A percentile compares a stretch with the other conserved stretches of the same genome.
phyloP scores from a whole-genome alignment of 2,113 vertebrate genomes.

The Pseudolaguvia tuberculata region DNA sequence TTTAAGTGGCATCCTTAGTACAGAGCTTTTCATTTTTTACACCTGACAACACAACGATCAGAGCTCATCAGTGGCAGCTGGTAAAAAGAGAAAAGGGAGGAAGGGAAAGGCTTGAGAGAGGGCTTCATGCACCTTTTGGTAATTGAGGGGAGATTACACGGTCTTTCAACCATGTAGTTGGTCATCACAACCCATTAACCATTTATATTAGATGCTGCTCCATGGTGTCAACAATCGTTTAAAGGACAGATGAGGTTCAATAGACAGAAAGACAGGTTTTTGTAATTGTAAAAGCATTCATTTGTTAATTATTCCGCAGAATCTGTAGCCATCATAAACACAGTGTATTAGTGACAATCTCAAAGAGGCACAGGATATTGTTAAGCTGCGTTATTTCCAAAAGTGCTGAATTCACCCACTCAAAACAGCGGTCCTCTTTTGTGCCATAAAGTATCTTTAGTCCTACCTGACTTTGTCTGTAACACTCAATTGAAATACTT shows the following conservation, averaged over 20 bases:
- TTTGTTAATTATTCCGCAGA: constrained; percentile 33
- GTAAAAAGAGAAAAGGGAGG: constrained; percentile 52
- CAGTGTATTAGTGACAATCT: not conserved
- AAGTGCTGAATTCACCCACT: constrained; percentile 2
- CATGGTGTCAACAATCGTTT: constrained; percentile 91
- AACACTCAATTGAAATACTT: constrained; percentile 51
- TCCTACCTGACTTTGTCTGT: constrained; percentile 38
- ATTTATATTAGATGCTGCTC: constrained; percentile 94
- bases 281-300: constrained; percentile 28
- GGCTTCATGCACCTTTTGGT: constrained; percentile 84
- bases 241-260: constrained; percentile 70
- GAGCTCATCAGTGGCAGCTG: constrained; percentile 82
- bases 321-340: not conserved
- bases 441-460: constrained; percentile 24
- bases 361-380: not conserved
- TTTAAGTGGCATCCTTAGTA: constrained; percentile 74
- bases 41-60: constrained; percentile 80
- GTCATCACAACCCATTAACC: constrained; percentile 92
- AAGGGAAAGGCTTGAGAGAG: constrained; percentile 1
- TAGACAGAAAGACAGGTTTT: constrained; percentile 51
- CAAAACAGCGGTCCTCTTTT: constrained; percentile 19
- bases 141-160: constrained; percentile 96
- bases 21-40: constrained; percentile 85
- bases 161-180: constrained; percentile 90
- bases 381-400: not conserved